Conservation (phyloP, 2,888 invertebrate species). For the Amblyjoppa proteus region DNA sequence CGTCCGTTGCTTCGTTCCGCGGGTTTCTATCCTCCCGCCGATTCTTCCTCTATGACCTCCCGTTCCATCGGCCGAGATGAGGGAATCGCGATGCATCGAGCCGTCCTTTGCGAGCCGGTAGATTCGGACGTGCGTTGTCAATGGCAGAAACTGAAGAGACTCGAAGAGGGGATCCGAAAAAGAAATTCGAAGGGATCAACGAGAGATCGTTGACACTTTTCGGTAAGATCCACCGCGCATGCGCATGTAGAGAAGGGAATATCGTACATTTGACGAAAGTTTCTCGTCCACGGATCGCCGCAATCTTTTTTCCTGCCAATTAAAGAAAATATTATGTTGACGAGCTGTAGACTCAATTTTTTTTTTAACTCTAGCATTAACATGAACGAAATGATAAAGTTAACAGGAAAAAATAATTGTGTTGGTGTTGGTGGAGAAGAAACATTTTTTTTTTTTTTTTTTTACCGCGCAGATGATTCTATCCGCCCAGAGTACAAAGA, state of each 20-base stretch:
- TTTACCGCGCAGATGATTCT: background rate
- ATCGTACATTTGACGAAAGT: too few species aligned
- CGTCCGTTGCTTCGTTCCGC: constrained; percentile 68
- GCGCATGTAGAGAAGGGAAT: too few species aligned
- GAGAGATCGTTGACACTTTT: background rate
- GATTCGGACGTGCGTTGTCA: background rate
- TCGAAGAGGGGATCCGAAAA: background rate
- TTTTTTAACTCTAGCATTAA: too few species aligned
- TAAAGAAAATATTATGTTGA: too few species aligned
- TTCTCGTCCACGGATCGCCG: too few species aligned
- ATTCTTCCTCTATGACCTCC: constrained; percentile 57
- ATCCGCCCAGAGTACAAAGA: background rate
- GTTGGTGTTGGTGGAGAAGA: background rate
- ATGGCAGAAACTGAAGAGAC: too few species aligned
- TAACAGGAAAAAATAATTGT: background rate
- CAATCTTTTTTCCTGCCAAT: background rate
- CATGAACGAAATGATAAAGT: background rate
- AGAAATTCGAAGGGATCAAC: background rate
- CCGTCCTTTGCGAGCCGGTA: background rate
- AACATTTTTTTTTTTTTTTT: constrained; percentile 12
- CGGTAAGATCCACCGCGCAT: background rate
- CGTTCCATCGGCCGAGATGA: constrained; percentile 45
- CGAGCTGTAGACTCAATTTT: too few species aligned
- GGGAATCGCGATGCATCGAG: background rate
- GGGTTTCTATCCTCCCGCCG: constrained; percentile 64